Conservation (phyloP, 2,797 vertebrate genomes). For the Peromyscus melanophrys region DNA sequence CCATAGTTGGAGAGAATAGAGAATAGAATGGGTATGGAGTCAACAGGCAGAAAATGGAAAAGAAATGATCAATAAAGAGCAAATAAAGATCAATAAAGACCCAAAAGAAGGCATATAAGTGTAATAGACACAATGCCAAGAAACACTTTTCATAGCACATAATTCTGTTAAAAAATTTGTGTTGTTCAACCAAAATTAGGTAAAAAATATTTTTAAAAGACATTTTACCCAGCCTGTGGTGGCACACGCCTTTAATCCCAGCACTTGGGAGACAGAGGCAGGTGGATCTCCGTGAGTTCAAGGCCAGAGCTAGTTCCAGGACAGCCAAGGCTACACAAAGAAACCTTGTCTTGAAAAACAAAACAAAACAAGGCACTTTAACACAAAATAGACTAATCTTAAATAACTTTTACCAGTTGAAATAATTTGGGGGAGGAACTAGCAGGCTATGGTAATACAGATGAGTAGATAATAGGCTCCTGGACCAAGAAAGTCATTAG, state of each 20-base stretch:
- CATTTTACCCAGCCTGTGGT: not conserved
- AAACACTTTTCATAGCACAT: conserved; percentile 34
- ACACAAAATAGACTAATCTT: not conserved
- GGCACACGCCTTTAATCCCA: not conserved
- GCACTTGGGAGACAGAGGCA: not conserved
- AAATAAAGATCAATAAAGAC: not conserved
- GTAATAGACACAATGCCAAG: not conserved
- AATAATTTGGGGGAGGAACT: not conserved
- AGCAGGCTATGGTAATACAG: not conserved
- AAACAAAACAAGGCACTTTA: not conserved
- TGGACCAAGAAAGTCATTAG: not conserved
- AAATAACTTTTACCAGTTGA: conserved; percentile 1
- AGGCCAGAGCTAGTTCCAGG: not conserved
- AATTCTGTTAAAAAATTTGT: conserved; percentile 52
- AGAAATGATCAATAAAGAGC: conserved; percentile 6
- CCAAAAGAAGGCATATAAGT: conserved; percentile 32
- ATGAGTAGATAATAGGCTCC: conserved; percentile 34
- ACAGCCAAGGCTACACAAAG: not conserved
- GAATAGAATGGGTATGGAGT: not conserved
- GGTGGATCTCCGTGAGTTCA: not conserved
- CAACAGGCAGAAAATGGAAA: conserved; percentile 23
- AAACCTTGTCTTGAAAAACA: not conserved
- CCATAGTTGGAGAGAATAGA: conserved; percentile 22
- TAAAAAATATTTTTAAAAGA: conserved; percentile 10
- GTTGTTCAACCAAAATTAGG: conserved; percentile 39